Base-by-base conservation (phyloP, 1,140 invertebrate species). In the Aphaenogaster ashmeadi region DNA sequence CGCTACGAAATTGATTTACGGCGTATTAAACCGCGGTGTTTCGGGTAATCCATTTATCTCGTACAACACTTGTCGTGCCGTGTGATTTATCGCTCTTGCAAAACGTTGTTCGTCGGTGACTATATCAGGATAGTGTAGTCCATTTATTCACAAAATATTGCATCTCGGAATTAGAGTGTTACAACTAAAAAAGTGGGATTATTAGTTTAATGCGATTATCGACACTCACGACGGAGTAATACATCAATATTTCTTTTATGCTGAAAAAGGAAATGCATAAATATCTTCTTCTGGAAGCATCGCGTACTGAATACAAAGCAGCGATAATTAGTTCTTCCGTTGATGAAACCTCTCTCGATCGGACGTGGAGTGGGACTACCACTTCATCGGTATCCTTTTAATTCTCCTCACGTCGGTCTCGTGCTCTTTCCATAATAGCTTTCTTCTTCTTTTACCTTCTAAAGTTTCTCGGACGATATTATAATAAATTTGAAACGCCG, bases 31-130 rank as follows among this genome's bases (percentile, higher is more conserved):
- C 69, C 41, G 33, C 80, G 15, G 56, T 84, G 41, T 84, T 74
- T 75, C 41, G 52, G 44, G 54, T 75, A 84, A 84, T 84, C 69
- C 80, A 84, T 84, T 84, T 84, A 75, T 84, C 80, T 84, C 80
- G 54, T 47, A 56, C 66, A 84, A 84, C 80, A 75, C 52, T 84
- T 84, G 80, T 58, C 18, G 69, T 50, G 56, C 13, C 80, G 69
- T 27, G 41, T 84, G 69, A 84, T 84, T 84, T 84, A 84, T 84
- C 54, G 69, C 69, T 60, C 41, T 58, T 74, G 69, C 54, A 18
- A 18, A 47, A 84, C 66, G 27, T 60, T 74, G 67, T 41, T 74
- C 52, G 38, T 18, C 69, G 41, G 67, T 74, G 69, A 75, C 54
- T 84, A 27, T 74, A 74, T 84, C 54, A 74, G 18, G 41, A 62